Evolutionary conservation across 2,113 vertebrate genomes (phyloP).

Genomic region (Mellivora capensis): DNA sequence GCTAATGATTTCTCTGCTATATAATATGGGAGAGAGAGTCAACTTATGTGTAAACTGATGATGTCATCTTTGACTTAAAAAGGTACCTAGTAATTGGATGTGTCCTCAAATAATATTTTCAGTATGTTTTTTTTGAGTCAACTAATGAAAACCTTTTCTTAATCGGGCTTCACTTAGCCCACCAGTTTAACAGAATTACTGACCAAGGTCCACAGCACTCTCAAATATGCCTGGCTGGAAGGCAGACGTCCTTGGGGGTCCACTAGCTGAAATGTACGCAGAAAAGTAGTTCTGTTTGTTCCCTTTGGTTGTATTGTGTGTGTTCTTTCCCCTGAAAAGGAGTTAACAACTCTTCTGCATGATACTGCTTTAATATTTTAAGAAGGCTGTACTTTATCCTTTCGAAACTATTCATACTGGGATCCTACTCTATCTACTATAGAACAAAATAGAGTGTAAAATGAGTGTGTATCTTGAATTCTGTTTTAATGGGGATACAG

Average conservation of each 20-base stretch:
- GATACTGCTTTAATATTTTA: constrained; percentile 28
- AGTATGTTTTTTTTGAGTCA: background rate
- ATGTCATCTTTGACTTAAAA: background rate
- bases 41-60: background rate
- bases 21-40: background rate
- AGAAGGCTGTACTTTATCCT: background rate
- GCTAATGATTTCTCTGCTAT: background rate
- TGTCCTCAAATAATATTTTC: background rate
- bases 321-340: background rate
- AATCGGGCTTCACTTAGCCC: background rate
- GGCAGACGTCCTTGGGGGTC: background rate
- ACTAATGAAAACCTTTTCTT: background rate
- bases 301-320: background rate
- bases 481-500: background rate
- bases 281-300: background rate
- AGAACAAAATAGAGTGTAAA: background rate
- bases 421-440: background rate
- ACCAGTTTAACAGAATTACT: background rate
- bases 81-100: background rate
- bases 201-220: background rate
- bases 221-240: background rate
- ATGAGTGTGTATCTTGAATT: constrained; percentile 22
- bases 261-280: background rate
- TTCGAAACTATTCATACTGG: background rate
- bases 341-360: background rate